Evolutionary conservation across 2,888 invertebrate genomes (phyloP).

Genomic region (Andrena camellia): DNA sequence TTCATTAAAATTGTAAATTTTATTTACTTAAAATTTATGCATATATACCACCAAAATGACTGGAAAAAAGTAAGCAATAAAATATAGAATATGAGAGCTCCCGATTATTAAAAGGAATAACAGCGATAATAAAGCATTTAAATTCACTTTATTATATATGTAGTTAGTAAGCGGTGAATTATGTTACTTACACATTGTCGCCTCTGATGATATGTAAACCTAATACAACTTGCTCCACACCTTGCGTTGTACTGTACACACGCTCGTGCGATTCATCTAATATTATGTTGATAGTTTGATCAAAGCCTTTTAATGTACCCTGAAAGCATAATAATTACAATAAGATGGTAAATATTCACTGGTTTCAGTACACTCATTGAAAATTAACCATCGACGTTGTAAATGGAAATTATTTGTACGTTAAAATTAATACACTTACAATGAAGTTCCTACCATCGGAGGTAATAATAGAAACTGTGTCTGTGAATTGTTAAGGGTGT

Average conservation of each 20-base stretch:
- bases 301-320: slow-evolving; percentile 99
- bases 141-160: background rate
- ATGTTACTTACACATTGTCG: slow-evolving; percentile 94
- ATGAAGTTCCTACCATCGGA: slow-evolving; percentile 98
- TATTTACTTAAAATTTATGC: too few relatives aligned
- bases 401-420: background rate
- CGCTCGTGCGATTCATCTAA: slow-evolving; percentile 99
- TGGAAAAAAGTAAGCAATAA: background rate
- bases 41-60: too few relatives aligned
- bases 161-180: slow-evolving; percentile 1
- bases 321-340: slow-evolving; percentile 81
- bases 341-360: background rate
- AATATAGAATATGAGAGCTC: background rate
- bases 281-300: slow-evolving; percentile 99
- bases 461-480: slow-evolving; percentile 97
- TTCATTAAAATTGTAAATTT: too few relatives aligned
- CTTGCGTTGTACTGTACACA: slow-evolving; percentile 96
- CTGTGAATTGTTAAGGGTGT: slow-evolving; percentile 81
- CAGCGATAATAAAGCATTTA: background rate
- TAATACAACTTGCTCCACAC: slow-evolving; percentile 97
- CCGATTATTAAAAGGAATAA: background rate
- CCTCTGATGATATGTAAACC: slow-evolving; percentile 99
- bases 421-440: slow-evolving; percentile 85
- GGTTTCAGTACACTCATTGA: background rate
- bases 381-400: background rate